Evolutionary conservation across 2,113 vertebrate genomes (phyloP).

Genomic region (Catharus fuscescens): DNA sequence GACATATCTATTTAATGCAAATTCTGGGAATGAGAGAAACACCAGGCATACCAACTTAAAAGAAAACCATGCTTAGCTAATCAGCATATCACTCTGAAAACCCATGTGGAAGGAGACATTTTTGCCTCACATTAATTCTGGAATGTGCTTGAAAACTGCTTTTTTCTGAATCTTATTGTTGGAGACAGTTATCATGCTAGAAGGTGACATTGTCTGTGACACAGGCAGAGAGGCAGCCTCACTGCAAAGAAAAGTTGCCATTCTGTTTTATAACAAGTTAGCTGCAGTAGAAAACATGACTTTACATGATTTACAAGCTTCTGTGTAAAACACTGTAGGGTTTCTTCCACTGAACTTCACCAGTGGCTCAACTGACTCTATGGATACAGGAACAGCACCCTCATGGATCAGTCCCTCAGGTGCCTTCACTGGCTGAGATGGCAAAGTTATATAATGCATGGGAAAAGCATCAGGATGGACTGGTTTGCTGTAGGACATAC

Average conservation of each 20-base stretch:
- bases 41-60: not conserved
- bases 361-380: not conserved
- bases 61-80: not conserved
- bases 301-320: not conserved
- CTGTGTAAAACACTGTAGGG: not conserved
- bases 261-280: not conserved
- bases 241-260: not conserved
- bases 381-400: not conserved
- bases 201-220: slow-evolving; percentile 21
- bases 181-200: not conserved
- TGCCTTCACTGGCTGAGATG: not conserved
- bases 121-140: slow-evolving; percentile 20
- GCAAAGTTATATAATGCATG: not conserved
- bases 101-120: not conserved
- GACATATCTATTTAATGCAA: slow-evolving; percentile 29
- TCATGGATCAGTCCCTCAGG: not conserved
- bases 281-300: not conserved
- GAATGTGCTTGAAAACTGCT: not conserved
- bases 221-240: not conserved
- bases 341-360: not conserved
- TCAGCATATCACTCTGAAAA: slow-evolving; percentile 6
- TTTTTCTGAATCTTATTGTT: not conserved
- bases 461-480: not conserved
- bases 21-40: not conserved
- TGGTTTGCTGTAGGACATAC: not conserved